These are phyloP conservation scores for Phytoseiulus persimilis DNA, from an alignment of 2,888 invertebrate genomes.

Conservation along the genomic window DNA sequence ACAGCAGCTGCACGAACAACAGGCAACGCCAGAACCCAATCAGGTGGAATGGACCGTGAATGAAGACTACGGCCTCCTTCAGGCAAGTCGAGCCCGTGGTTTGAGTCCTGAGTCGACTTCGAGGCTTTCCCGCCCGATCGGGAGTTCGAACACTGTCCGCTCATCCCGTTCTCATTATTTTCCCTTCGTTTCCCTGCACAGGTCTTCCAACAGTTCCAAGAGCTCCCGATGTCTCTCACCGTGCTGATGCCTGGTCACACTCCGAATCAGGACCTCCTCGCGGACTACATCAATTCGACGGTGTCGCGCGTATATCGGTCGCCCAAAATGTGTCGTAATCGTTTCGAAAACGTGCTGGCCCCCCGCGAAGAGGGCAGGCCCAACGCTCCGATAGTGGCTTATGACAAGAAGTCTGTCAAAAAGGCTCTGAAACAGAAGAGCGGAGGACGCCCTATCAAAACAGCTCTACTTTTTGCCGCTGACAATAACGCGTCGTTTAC, in stretches of 20 bases:
- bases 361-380: conserved; percentile 71
- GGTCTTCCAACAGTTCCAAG: conserved; percentile 56
- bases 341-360: conserved; percentile 79
- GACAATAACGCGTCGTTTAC: conserved; percentile 68
- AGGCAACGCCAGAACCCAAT: conserved; percentile 46
- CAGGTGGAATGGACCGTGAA: conserved; percentile 53
- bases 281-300: conserved; percentile 78
- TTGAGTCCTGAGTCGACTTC: no score
- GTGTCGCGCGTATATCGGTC: conserved; percentile 71
- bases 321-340: conserved; percentile 77
- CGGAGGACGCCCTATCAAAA: conserved; percentile 60
- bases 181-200: conserved; percentile 46
- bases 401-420: conserved; percentile 45
- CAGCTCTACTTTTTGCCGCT: conserved; percentile 65
- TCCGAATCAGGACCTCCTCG: conserved; percentile 91
- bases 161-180: no score
- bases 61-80: conserved; percentile 53
- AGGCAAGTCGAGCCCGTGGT: conserved; percentile 51
- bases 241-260: conserved; percentile 71
- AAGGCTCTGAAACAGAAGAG: conserved; percentile 44
- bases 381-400: conserved; percentile 13
- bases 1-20: neutral
- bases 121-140: no score
- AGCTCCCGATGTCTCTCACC: conserved; percentile 66
- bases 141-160: no score